These are phyloP conservation scores for Cheilosia pagana DNA, from an alignment of 2,888 invertebrate genomes.

Conservation along the genomic window DNA sequence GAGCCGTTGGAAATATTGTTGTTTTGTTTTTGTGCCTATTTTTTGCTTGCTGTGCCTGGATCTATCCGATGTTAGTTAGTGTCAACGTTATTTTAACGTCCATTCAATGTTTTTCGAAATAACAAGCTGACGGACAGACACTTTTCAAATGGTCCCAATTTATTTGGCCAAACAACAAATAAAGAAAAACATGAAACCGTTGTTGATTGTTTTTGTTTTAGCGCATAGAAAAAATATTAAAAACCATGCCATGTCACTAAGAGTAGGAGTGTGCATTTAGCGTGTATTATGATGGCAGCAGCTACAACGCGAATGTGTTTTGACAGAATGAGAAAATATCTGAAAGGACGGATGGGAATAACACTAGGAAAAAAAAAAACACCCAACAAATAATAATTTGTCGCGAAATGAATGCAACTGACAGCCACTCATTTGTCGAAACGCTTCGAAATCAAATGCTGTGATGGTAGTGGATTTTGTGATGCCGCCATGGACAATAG, in stretches of 20 bases:
- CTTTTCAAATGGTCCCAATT: conserved; percentile 74
- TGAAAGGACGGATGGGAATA: conserved; percentile 50
- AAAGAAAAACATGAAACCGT: conserved; percentile 5
- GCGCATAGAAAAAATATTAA: conserved; percentile 66
- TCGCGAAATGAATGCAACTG: conserved; percentile 51
- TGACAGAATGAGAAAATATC: conserved; percentile 69
- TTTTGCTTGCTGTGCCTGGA: conserved; percentile 18
- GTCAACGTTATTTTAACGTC: conserved; percentile 71
- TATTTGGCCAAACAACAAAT: conserved; percentile 52
- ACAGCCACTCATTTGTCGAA: conserved; percentile 38
- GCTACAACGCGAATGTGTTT: conserved; percentile 55
- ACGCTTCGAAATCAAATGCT: conserved; percentile 4
- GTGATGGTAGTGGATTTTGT: background rate
- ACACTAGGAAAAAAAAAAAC: conserved; percentile 26
- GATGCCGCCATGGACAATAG: background rate
- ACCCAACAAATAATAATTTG: conserved; percentile 60
- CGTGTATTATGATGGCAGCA: conserved; percentile 48
- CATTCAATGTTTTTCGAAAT: conserved; percentile 63
- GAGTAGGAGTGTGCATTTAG: conserved; percentile 45
- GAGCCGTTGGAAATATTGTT: conserved; percentile 28
- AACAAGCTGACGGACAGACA: conserved; percentile 74
- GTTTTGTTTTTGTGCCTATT: conserved; percentile 12
- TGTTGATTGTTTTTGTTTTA: conserved; percentile 59
- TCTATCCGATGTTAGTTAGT: conserved; percentile 71
- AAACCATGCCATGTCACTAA: conserved; percentile 55